A percentile compares a stretch with the other conserved stretches of the same genome.
phyloP scores from a whole-genome alignment of 2,888 invertebrate genomes.

The Drosophila gaucha region DNA sequence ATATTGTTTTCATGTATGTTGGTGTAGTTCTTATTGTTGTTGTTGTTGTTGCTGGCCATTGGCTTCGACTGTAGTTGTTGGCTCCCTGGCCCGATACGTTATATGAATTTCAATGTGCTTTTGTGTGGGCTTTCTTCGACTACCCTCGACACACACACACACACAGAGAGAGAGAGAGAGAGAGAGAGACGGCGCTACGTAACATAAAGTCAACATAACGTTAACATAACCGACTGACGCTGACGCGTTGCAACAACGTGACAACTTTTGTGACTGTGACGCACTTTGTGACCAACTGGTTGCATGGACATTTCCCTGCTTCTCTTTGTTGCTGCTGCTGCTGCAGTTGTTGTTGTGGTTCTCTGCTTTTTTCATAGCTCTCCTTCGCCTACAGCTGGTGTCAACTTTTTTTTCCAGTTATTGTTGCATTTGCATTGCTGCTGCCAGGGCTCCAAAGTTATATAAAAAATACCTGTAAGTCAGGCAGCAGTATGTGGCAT shows the following conservation, averaged over 20 bases:
- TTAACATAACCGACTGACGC: slow-evolving; percentile 49
- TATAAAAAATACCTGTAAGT: slow-evolving; percentile 20
- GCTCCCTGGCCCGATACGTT: slow-evolving; percentile 45
- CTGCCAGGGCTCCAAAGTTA: slow-evolving; percentile 27
- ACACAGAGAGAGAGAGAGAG: neutral
- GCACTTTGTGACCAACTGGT: slow-evolving; percentile 52
- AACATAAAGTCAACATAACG: slow-evolving; percentile 47
- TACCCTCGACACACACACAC: slow-evolving; percentile 4
- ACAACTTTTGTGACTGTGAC: slow-evolving; percentile 54
- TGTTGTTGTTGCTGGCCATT: slow-evolving; percentile 22
- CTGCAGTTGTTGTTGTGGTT: neutral
- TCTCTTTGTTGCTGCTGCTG: neutral
- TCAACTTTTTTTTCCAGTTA: slow-evolving; percentile 1
- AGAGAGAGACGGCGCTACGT: slow-evolving; percentile 32
- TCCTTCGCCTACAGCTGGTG: slow-evolving; percentile 16
- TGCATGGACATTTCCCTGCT: slow-evolving; percentile 39
- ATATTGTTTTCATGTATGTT: slow-evolving; percentile 56
- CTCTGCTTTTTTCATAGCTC: neutral
- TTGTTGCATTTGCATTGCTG: slow-evolving; percentile 43
- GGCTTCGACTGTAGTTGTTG: slow-evolving; percentile 20
- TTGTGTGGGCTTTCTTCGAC: slow-evolving; percentile 79
- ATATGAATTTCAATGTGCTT: slow-evolving; percentile 67
- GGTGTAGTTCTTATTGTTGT: neutral
- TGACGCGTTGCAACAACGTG: slow-evolving; percentile 59
- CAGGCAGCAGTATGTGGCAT: slow-evolving; percentile 14